phyloP scores from a whole-genome alignment of 2,797 vertebrate species.

The Anguilla pacifica region DNA sequence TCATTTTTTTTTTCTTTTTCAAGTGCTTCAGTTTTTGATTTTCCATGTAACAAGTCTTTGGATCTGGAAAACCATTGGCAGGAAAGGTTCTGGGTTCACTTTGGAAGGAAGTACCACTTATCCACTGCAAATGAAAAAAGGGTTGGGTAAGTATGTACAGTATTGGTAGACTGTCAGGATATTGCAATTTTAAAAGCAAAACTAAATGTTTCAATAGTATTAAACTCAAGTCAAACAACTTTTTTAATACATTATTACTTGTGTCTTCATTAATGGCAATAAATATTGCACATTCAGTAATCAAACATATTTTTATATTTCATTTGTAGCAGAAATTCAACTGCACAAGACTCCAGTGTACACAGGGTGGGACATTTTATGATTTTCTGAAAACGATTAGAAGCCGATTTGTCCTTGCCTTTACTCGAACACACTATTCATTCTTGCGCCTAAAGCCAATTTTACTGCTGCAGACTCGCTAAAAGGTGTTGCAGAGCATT shows the following conservation, averaged over 20 bases:
- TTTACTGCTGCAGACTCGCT: too few species aligned
- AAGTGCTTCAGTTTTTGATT: slow-evolving; percentile 31
- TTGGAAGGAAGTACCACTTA: slow-evolving; percentile 76
- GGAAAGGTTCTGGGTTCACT: slow-evolving; percentile 39
- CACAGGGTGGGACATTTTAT: too few species aligned
- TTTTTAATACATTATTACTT: not conserved
- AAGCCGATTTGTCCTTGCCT: too few species aligned
- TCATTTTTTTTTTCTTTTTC: not conserved
- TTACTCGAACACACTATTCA: too few species aligned
- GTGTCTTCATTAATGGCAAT: not conserved
- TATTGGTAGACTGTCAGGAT: not conserved
- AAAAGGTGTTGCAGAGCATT: too few species aligned
- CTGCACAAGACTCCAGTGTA: too few species aligned
- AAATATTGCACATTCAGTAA: not conserved
- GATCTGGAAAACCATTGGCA: slow-evolving; percentile 31
- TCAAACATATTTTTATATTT: not conserved
- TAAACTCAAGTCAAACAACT: not conserved
- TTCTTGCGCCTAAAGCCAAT: too few species aligned
- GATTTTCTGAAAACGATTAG: too few species aligned
- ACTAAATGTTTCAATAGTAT: slow-evolving; percentile 18
- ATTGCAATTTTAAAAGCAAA: slow-evolving; percentile 34
- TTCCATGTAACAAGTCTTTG: not conserved
- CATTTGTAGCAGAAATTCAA: too few species aligned
- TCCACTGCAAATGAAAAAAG: slow-evolving; percentile 65
- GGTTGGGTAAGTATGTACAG: not conserved